A percentile compares a stretch with the other conserved stretches of the same genome.
These are phyloP conservation scores for Dicrostonyx torquatus DNA, from an alignment of 2,797 vertebrate genomes.

Conservation along the genomic window DNA sequence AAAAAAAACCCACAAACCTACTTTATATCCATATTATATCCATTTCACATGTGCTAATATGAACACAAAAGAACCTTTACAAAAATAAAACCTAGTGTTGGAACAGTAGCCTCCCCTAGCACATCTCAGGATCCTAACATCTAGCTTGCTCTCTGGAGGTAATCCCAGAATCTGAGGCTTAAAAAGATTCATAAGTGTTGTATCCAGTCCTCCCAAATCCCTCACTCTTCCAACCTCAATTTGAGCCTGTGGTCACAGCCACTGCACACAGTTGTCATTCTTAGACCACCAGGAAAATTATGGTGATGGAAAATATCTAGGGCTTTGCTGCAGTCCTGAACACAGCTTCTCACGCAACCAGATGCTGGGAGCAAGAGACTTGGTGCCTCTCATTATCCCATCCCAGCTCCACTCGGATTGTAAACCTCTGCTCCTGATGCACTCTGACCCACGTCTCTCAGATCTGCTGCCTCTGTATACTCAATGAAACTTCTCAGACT, in stretches of 20 bases:
- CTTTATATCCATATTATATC: not conserved
- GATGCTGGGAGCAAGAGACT: slow-evolving; percentile 37
- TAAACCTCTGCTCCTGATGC: not conserved
- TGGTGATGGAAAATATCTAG: slow-evolving; percentile 53
- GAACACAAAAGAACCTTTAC: not conserved
- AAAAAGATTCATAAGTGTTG: not conserved
- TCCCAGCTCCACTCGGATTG: not conserved
- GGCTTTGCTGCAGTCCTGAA: slow-evolving; percentile 45
- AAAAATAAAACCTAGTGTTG: not conserved
- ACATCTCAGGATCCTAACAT: not conserved
- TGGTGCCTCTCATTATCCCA: slow-evolving; percentile 33
- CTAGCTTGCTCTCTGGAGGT: not conserved
- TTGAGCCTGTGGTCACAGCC: slow-evolving; percentile 48
- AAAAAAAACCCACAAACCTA: not conserved
- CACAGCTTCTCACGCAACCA: slow-evolving; percentile 58
- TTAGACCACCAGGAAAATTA: slow-evolving; percentile 65
- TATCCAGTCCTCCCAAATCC: not conserved
- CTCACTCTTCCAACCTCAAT: slow-evolving; percentile 29
- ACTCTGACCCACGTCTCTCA: not conserved
- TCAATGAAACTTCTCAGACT: not conserved
- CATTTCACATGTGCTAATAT: not conserved
- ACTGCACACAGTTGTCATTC: slow-evolving; percentile 54
- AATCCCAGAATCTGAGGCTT: not conserved
- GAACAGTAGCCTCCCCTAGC: not conserved
- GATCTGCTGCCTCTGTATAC: not conserved